Percentiles rank a stretch among this genome's conserved stretches.
phyloP scores from a whole-genome alignment of 2,888 invertebrate genomes.

The Mactromeris polynyma region DNA sequence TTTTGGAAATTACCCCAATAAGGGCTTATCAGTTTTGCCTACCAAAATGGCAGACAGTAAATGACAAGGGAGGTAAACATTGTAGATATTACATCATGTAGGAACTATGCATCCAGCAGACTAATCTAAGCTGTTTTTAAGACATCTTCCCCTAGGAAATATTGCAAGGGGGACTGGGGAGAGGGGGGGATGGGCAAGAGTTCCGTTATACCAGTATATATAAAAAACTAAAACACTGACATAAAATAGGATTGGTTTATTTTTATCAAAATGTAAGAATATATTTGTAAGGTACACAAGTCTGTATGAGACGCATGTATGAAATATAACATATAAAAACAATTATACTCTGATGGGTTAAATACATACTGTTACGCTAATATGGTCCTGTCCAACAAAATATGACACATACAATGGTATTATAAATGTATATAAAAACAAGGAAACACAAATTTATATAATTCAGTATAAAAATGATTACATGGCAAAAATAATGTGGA shows the following conservation, averaged over 20 bases:
- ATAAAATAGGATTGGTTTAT: constrained; percentile 9
- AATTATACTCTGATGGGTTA: neutral
- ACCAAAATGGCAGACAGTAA: no score
- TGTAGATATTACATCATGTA: no score
- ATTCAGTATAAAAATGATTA: neutral
- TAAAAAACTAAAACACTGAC: neutral
- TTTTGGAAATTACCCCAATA: no score
- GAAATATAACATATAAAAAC: constrained; percentile 12
- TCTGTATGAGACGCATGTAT: constrained; percentile 3
- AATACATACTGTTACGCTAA: neutral
- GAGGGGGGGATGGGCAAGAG: no score
- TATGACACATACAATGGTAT: neutral
- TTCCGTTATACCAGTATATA: no score
- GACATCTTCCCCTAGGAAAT: no score
- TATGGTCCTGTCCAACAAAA: neutral
- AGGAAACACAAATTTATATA: neutral
- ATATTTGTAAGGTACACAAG: constrained; percentile 9
- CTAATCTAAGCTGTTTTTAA: no score
- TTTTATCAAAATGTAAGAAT: constrained; percentile 44
- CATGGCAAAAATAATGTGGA: neutral
- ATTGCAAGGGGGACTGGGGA: no score
- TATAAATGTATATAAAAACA: constrained; percentile 7
- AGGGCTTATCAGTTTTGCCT: no score
- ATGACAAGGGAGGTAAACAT: no score
- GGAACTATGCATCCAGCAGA: no score